Base-by-base conservation (phyloP, 2,797 vertebrate genomes). In the Sebastes iracundus region DNA sequence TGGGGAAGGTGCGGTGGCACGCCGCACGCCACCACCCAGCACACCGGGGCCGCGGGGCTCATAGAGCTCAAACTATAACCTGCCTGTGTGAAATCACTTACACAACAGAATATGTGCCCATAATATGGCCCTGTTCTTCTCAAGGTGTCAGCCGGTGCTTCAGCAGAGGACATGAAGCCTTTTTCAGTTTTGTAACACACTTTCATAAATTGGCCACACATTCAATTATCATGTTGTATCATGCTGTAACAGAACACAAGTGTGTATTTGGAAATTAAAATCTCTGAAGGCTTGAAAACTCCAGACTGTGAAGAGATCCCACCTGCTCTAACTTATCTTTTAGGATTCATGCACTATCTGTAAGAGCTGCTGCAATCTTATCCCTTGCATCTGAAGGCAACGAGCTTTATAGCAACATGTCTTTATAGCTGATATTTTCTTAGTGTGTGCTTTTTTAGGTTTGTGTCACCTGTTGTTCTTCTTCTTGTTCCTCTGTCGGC, bases 61-160 rank as follows among this genome's bases (percentile, higher is more conserved):
- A 60, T n/a, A 52, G 65, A 77, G 72, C 81, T 73, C 76, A 42
- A 42, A 58, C 69, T 53, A 35, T 25, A 71, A 75, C 72, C 65
- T 53, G 81, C 79, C 83, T 83, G 46, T 69, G 75, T 83, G 76
- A 88, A 88, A 88, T 81, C 72, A 80, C 84, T 84, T 83, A 85
- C 65, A 58, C 75, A 28, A 85, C 46, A 64, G 64, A 78, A 88
- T 83, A 76, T 28, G 68, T 61, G 68, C 35, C 52, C 66, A 60
- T 78, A 67, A 82, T 71, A 7, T 42, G 27, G 49, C 53, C 61
- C 52, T 27, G 7, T 76, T 78, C 59, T 67, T 70, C 49, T 52
- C 38, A 32, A 30, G 22, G 13, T 56, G 63, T 85, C 71, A 23
- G 4, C 60, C 13, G 56, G 77, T 46, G 69, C 33, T 72, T 67